Conservation (phyloP, 2,888 invertebrate species). For the Gnatocerus cornutus region DNA sequence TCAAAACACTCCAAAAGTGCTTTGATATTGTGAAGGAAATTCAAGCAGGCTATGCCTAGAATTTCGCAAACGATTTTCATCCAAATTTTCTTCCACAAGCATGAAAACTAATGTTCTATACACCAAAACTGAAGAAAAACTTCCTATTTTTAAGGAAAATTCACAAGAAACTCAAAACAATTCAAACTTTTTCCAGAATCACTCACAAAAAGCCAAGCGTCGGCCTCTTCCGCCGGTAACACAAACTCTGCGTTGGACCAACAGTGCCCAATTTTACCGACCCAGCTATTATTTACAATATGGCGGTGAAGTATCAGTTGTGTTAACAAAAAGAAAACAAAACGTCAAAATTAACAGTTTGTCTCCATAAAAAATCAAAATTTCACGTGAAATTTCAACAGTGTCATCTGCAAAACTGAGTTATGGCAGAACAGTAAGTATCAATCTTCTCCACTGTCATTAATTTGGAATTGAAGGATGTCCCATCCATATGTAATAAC, state of each 20-base stretch:
- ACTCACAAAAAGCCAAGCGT: neutral
- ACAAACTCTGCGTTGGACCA: neutral
- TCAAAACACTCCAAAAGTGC: no score
- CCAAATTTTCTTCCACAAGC: no score
- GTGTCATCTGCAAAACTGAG: constrained; percentile 11
- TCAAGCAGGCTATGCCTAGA: no score
- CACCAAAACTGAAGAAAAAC: neutral
- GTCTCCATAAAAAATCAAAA: constrained; percentile 40
- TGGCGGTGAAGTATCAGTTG: constrained; percentile 30
- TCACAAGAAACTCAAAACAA: neutral
- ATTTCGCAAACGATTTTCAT: no score
- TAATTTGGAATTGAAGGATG: constrained; percentile 12
- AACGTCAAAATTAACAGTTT: constrained; percentile 39
- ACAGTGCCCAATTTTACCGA: constrained; percentile 14
- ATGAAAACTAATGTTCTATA: no score
- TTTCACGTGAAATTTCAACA: constrained; percentile 39
- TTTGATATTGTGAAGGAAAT: no score
- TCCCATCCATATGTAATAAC: constrained; percentile 41
- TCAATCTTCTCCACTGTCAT: constrained; percentile 14
- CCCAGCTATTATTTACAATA: constrained; percentile 40
- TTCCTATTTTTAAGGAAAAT: neutral
- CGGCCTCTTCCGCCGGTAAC: constrained; percentile 5
- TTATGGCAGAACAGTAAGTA: constrained; percentile 49
- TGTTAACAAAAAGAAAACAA: constrained; percentile 38
- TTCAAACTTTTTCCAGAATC: neutral